Base-by-base conservation (phyloP, 2,888 invertebrate species). In the Ariolimax columbianus region DNA sequence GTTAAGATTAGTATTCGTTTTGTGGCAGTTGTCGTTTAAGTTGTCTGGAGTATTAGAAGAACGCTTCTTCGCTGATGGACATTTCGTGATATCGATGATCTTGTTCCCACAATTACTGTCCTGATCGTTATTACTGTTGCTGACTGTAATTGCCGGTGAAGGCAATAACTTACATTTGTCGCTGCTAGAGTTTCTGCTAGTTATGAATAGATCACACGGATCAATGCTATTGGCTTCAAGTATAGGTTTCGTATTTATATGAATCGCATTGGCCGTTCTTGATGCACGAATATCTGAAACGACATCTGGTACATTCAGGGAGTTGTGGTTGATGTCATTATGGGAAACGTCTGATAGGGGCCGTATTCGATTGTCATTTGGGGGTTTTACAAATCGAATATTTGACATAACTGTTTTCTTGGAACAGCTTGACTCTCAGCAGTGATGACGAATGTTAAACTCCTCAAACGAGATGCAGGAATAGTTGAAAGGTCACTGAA, bases 351-450 rank as follows among this genome's bases (percentile, higher is more conserved):
- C 30, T n/a, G 59, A 40, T 2, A 78, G 0, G 0, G 55, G 80
- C 0, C 84, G 43, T 38, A 84, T 47, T 0, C 66, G 33, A 38
- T 84, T 84, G 73, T 84, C 84, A 40, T 55, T 59, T 26, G 43
- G 68, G 17, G 84, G 80, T 14, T 73, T 80, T 43, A 80, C 80
- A 26, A 75, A 84, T 33, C 80, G 63, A n/a, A 84, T 84, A 40
- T 73, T 63, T 14, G 84, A 63, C 84, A 84, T 84, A 9, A 14
- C 1, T 59, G 38, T n/a, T 38, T 63, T 59, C 26, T 51, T 33
- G 3, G 30, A 33, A n/a, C n/a, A 23, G 17, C 7, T 72, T 36
- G 51, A 51, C 23, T 36, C 19, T 0, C 33, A 4, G 19, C 4
- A n/a, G 4, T 36, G n/a, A 26, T 40, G n/a, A n/a, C 55, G 26